phyloP scores from a whole-genome alignment of 2,888 invertebrate species.

The Rhagonycha lutea region DNA sequence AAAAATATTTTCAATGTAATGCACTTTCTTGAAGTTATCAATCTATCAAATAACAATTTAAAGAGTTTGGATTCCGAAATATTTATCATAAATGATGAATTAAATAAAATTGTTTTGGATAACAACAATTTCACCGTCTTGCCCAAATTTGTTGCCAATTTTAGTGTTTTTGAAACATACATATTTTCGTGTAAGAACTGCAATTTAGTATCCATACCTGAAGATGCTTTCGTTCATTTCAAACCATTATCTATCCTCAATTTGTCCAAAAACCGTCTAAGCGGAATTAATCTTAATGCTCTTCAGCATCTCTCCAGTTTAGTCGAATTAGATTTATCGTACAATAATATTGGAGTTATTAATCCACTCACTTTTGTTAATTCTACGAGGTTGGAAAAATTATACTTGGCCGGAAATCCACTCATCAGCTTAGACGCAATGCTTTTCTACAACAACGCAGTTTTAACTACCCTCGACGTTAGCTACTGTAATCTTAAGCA shows the following conservation, averaged over 20 bases:
- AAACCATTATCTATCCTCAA: constrained; percentile 69
- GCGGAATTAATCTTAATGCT: constrained; percentile 61
- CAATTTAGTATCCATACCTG: constrained; percentile 65
- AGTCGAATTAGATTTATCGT: constrained; percentile 71
- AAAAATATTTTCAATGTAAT: constrained; percentile 71
- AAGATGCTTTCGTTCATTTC: constrained; percentile 72
- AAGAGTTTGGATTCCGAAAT: constrained; percentile 69
- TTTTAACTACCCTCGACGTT: constrained; percentile 69
- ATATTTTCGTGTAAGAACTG: constrained; percentile 77
- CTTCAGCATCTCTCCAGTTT: constrained; percentile 64
- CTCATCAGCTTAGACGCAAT: constrained; percentile 66
- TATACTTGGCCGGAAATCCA: constrained; percentile 75
- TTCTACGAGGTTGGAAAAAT: constrained; percentile 66
- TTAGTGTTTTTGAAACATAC: constrained; percentile 66
- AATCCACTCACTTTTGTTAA: constrained; percentile 68
- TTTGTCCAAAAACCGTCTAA: constrained; percentile 65
- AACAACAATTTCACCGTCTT: constrained; percentile 71
- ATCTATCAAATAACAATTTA: constrained; percentile 74
- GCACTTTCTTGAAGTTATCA: constrained; percentile 69
- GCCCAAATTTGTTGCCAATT: constrained; percentile 68
- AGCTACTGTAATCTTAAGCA: constrained; percentile 70
- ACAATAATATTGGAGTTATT: constrained; percentile 68
- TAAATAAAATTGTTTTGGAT: constrained; percentile 72
- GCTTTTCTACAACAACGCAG: constrained; percentile 66
- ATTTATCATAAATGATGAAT: constrained; percentile 69